Evolutionary conservation across 2,797 vertebrate species (phyloP).

Genomic region (Allochrocebus solatus): DNA sequence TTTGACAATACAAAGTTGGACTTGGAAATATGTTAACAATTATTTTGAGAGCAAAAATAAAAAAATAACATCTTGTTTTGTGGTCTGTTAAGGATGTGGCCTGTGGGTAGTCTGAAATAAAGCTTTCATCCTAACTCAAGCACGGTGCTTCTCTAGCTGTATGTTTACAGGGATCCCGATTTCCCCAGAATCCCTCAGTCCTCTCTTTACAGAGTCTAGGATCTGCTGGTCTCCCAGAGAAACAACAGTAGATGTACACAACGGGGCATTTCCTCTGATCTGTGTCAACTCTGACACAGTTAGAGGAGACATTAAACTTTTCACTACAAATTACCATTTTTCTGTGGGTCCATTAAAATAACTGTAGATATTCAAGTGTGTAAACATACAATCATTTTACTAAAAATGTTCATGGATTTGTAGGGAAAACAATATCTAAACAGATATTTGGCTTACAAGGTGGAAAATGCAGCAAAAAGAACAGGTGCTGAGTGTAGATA

Average conservation of each 20-base stretch:
- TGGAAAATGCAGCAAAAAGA: neutral
- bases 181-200: neutral
- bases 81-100: neutral
- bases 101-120: neutral
- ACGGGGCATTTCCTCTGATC: neutral
- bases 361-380: neutral
- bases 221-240: neutral
- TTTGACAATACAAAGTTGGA: neutral
- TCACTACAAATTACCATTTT: neutral
- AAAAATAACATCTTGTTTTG: neutral
- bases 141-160: neutral
- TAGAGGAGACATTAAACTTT: neutral
- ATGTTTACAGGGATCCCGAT: neutral
- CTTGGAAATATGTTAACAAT: neutral
- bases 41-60: neutral
- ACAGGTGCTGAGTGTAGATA: neutral
- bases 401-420: neutral
- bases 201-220: neutral
- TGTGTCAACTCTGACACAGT: neutral
- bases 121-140: neutral
- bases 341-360: neutral
- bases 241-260: neutral
- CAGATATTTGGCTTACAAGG: neutral
- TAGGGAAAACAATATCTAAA: neutral
- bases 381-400: neutral